Evolutionary conservation across 2,113 vertebrate species (phyloP).

Genomic region (Caranx ignobilis): DNA sequence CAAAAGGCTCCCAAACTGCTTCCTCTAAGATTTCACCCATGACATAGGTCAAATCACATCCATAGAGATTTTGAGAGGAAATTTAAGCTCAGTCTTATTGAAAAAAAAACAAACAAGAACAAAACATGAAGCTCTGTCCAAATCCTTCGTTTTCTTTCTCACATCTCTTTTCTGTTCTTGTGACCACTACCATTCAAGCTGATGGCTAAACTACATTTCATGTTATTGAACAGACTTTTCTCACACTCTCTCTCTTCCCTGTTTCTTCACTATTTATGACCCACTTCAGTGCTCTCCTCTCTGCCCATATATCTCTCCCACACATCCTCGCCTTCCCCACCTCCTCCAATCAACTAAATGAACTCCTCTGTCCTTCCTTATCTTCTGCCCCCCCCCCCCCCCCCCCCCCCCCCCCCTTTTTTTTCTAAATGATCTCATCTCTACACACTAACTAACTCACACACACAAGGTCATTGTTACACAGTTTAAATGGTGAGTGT

Average conservation of each 20-base stretch:
- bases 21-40: too few relatives aligned
- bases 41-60: too few relatives aligned
- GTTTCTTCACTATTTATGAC: constrained; percentile 47
- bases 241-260: background rate
- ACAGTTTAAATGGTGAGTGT: constrained; percentile 28
- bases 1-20: too few relatives aligned
- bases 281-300: constrained; percentile 52
- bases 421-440: constrained; percentile 41
- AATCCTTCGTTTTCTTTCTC: background rate
- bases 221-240: background rate
- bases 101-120: background rate
- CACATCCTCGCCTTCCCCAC: constrained; percentile 22
- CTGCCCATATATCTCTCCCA: constrained; percentile 46
- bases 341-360: constrained; percentile 57
- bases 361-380: constrained; percentile 38
- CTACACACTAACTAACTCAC: background rate
- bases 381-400: constrained; percentile 31
- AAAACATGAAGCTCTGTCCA: background rate
- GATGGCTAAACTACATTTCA: background rate
- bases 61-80: too few relatives aligned
- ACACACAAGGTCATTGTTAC: constrained; percentile 39
- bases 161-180: background rate
- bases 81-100: background rate
- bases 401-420: constrained; percentile 34
- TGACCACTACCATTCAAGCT: background rate